These are phyloP conservation scores for Cranoglanis bouderius DNA, from an alignment of 2,113 vertebrate species.

Conservation along the genomic window DNA sequence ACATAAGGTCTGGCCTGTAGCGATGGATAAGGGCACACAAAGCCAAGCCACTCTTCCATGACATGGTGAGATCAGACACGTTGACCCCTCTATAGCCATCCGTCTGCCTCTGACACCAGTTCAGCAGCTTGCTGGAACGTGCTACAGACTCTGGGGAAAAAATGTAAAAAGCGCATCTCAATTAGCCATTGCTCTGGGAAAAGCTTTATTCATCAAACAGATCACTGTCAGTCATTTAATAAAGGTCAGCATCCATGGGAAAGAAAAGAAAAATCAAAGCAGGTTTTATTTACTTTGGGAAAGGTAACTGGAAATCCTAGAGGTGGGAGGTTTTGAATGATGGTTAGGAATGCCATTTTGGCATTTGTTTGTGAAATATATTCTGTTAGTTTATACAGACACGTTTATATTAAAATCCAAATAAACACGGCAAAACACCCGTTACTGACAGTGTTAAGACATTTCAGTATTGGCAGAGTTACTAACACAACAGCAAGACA, in stretches of 20 bases:
- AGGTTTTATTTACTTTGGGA: background rate
- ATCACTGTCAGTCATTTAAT: conserved; percentile 27
- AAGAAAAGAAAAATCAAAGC: background rate
- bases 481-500: conserved; percentile 22
- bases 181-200: conserved; percentile 14
- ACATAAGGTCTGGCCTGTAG: conserved; percentile 96
- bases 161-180: background rate
- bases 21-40: conserved; percentile 94
- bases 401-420: background rate
- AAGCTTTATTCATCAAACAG: background rate
- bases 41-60: conserved; percentile 96
- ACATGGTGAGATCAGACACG: conserved; percentile 92
- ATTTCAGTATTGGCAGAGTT: conserved; percentile 33
- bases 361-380: background rate
- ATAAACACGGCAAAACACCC: conserved; percentile 8
- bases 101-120: conserved; percentile 97
- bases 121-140: conserved; percentile 92
- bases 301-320: conserved; percentile 13
- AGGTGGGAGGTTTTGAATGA: background rate
- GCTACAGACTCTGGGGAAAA: conserved; percentile 84
- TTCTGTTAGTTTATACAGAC: conserved; percentile 32
- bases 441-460: background rate
- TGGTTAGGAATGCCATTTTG: conserved; percentile 2
- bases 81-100: conserved; percentile 89
- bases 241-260: background rate